These are phyloP conservation scores for Drosophila austrosaltans DNA, from an alignment of 2,888 invertebrate genomes.

Conservation along the genomic window DNA sequence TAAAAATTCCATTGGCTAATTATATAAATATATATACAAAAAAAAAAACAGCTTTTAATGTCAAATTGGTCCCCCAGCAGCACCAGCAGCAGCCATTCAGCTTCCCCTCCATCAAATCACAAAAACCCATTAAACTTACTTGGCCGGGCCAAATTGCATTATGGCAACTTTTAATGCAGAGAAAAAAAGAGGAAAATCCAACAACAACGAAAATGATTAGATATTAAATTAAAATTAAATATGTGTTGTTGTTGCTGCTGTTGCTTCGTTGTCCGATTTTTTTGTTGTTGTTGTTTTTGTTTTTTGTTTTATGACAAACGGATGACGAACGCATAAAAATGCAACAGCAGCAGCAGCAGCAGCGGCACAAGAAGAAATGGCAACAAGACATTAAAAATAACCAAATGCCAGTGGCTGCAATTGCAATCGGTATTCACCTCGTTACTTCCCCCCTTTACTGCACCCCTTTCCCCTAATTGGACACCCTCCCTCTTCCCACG, in stretches of 20 bases:
- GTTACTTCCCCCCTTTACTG: not conserved
- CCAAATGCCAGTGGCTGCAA: constrained; percentile 70
- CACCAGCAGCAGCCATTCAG: constrained; percentile 16
- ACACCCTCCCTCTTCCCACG: not conserved
- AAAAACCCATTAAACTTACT: constrained; percentile 67
- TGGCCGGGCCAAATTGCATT: constrained; percentile 54
- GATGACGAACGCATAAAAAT: constrained; percentile 78
- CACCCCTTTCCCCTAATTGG: constrained; percentile 10
- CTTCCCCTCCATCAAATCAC: constrained; percentile 44
- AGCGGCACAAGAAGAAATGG: constrained; percentile 66
- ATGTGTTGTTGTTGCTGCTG: constrained; percentile 36
- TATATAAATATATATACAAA: not conserved
- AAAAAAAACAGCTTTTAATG: constrained; percentile 3
- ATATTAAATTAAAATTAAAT: constrained; percentile 76
- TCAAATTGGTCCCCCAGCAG: not conserved
- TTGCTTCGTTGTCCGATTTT: not conserved
- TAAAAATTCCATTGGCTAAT: not conserved
- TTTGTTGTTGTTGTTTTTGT: constrained; percentile 17
- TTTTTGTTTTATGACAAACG: constrained; percentile 76
- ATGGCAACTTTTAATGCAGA: constrained; percentile 61
- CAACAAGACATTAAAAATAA: constrained; percentile 53
- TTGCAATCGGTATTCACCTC: constrained; percentile 39
- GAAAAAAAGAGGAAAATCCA: constrained; percentile 34
- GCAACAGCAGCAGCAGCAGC: constrained; percentile 41
- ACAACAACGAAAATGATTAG: constrained; percentile 68